A percentile compares a stretch with the other conserved stretches of the same genome.
phyloP scores from a whole-genome alignment of 2,797 vertebrate species.

The Borostomias antarcticus region DNA sequence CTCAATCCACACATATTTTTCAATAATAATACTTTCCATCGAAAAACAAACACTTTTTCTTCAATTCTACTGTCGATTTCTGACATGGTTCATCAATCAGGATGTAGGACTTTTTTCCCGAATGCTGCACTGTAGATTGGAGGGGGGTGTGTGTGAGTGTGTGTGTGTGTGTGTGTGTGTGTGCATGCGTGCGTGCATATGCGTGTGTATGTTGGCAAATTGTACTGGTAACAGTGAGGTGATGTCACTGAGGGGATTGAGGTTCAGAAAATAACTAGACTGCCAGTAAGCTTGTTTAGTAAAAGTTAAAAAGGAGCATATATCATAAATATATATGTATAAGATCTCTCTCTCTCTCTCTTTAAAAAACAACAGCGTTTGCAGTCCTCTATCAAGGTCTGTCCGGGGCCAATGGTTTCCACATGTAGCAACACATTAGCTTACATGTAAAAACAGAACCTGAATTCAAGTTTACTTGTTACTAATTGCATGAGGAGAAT shows the following conservation, averaged over 20 bases:
- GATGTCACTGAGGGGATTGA: constrained; percentile 57
- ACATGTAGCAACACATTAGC: constrained; percentile 75
- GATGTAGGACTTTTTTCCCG: constrained; percentile 44
- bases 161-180: no score
- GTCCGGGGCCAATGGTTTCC: constrained; percentile 69
- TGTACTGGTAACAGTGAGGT: constrained; percentile 62
- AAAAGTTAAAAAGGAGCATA: constrained; percentile 75
- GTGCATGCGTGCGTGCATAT: no score
- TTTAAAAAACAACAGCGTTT: constrained; percentile 71
- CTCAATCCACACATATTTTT: constrained; percentile 87
- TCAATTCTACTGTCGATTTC: constrained; percentile 72
- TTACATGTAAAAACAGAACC: constrained; percentile 86
- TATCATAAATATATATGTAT: constrained; percentile 73
- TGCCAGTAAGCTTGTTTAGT: constrained; percentile 85
- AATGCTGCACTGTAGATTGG: constrained; percentile 65
- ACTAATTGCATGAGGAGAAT: constrained; percentile 87
- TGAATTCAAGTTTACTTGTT: constrained; percentile 85
- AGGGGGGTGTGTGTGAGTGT: constrained; percentile 43
- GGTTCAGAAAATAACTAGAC: constrained; percentile 88
- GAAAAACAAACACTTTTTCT: constrained; percentile 70
- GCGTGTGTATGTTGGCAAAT: constrained; percentile 53
- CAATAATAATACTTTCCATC: constrained; percentile 83
- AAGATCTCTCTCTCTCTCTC: constrained; percentile 69
- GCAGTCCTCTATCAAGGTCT: constrained; percentile 76
- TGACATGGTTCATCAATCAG: constrained; percentile 55